Evolutionary conservation across 2,797 vertebrate genomes (phyloP).

Genomic region (Pseudotriccus pelzelni): DNA sequence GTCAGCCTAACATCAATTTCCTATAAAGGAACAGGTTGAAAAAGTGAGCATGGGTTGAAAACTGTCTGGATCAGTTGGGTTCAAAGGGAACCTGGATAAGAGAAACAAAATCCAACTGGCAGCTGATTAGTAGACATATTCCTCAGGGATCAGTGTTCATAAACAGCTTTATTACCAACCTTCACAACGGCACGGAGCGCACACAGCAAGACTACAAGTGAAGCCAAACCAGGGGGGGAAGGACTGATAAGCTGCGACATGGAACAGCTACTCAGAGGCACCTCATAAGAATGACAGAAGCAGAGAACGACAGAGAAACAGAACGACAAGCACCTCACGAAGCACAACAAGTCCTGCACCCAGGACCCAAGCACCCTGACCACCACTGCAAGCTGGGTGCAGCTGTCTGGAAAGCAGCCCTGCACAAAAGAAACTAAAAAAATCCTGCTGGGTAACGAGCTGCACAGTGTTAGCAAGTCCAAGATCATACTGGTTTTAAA

Average conservation of each 20-base stretch:
- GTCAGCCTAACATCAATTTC: not conserved
- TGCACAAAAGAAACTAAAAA: not conserved
- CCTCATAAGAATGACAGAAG: not conserved
- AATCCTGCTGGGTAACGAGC: not conserved
- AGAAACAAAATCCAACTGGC: not conserved
- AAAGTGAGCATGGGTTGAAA: not conserved
- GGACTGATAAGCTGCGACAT: not conserved
- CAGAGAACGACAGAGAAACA: not conserved
- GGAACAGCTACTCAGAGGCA: not conserved
- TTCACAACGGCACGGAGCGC: accelerated
- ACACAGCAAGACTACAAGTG: not conserved
- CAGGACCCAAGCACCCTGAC: not conserved
- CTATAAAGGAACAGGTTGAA: not conserved
- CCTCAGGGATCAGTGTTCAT: not conserved
- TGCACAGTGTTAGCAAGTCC: not conserved
- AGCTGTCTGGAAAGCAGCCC: not conserved
- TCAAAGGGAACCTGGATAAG: not conserved
- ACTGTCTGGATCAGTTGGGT: not conserved
- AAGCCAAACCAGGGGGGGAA: not conserved
- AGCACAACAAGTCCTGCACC: not conserved
- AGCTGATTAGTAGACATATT: not conserved
- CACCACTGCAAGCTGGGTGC: not conserved
- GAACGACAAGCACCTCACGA: not conserved
- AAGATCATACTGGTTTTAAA: not conserved
- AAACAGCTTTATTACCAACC: not conserved